Base-by-base conservation (phyloP, 2,113 vertebrate genomes). In the Chaetops frenatus region DNA sequence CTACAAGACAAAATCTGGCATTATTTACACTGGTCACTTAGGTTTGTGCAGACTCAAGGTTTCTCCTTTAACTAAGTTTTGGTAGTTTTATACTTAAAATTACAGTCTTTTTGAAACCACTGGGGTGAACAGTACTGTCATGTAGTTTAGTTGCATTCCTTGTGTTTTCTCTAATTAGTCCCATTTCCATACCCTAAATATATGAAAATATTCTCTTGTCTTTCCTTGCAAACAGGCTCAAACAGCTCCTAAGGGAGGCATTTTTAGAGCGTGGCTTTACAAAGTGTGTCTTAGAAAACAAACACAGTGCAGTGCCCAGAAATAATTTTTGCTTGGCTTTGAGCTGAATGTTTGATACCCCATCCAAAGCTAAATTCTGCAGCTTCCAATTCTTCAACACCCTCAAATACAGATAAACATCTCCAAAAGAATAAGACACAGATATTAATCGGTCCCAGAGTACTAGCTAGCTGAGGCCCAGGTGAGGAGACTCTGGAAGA, bases 341-440 rank as follows among this genome's bases (percentile, higher is more conserved):
- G 67, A 56, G 22, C 48, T 45, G 20, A 25, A 7, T 19, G 15
- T 17, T 36, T 57, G 50, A 22, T 65, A 35, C 14, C 25, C 29
- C 8, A n/a, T 40, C 22, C 35, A 40, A 31, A 74, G 42, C 10
- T 38, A 20, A 15, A 23, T 35, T 29, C 15, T 81, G 11, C 17
- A 15, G 12, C 19, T 71, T 57, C 31, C 22, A 51, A 3, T 31
- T 36, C 48, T 56, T 24, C 53, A 67, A 0, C 15, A 22, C 48
- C 29, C 25, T 82, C 20, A 58, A n/a, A 25, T 16, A n/a, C 0
- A 0, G 38, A 28, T 29, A 50, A 45, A 35, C 29, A 40, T 35
- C 38, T 29, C 13, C 8, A 33, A 20, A 47, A 42, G 36, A 15
- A 5, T 7, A 27, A 31, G 7, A 12, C 19, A 33, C 9, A 53